Evolutionary conservation across 1,140 invertebrate species (phyloP), one percentile per base, ranked within the genome.

Genomic region (Agrypnia vestita): DNA sequence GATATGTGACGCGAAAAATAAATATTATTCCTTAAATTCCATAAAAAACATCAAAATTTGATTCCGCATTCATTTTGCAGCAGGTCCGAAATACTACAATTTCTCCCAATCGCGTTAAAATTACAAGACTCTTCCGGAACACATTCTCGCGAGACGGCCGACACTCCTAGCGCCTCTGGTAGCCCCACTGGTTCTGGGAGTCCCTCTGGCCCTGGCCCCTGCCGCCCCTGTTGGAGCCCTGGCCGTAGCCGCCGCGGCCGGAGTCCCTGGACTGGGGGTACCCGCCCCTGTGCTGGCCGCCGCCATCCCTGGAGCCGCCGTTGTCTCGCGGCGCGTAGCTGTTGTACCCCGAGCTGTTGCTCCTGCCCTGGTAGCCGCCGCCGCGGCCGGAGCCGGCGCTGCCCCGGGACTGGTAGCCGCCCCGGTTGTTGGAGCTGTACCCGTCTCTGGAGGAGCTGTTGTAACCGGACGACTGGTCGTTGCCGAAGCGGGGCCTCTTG

Each of bases 151-250:
- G 10, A 74, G 12, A 21, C 15, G 15, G 15, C 15, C 15, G 55
- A 59, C n/a, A 10, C 55, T 46, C 61, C 44, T 69, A 77, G 73
- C 81, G 69, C 46, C 78, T 80, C 44, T 80, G 78, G 53, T 77
- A 77, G 0, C 78, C 78, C 51, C 53, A 56, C n/a, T 76, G 73
- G n/a, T 64, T 79, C 15, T 73, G 21, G 12, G 71, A 74, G 15
- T 73, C 75, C 49, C 78, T 72, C 13, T 61, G 49, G n/a, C 62
- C 43, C 61, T 49, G 35, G 49, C 49, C 43, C 4, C 21, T 12
- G 9, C 78, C 17, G n/a, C 78, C 49, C 47, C 72, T 51, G 64
- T 51, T 69, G 17, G 61, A 61, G 51, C 51, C 56, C n/a, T 73
- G 43, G 6, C 25, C 6, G 64, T 78, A 56, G 6, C 67, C 69